phyloP scores from a whole-genome alignment of 1,140 invertebrate species.

The Drosophila paulistorum region DNA sequence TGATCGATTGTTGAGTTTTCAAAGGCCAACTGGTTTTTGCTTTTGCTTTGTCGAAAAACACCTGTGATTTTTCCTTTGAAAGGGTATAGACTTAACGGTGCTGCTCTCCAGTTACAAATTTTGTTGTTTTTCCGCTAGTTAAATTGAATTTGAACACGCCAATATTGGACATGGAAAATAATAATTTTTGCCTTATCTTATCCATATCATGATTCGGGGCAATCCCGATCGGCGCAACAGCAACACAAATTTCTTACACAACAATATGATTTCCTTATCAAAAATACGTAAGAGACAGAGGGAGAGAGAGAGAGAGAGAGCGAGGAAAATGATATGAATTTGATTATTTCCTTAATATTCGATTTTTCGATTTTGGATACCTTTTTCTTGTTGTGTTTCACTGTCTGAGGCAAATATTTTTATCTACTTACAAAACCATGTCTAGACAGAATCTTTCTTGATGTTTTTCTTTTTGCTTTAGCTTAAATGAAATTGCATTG shows the following conservation, averaged over 20 bases:
- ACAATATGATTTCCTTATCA: slow-evolving; percentile 48
- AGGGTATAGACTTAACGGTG: background rate
- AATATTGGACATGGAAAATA: slow-evolving; percentile 27
- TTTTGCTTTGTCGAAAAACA: too few species aligned
- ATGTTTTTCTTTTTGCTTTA: slow-evolving; percentile 19
- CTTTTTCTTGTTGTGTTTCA: background rate
- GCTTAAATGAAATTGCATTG: slow-evolving; percentile 3
- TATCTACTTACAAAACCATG: slow-evolving; percentile 63
- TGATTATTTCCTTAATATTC: slow-evolving; percentile 43
- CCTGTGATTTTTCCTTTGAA: background rate
- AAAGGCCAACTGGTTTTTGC: too few species aligned
- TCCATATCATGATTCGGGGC: slow-evolving; percentile 59
- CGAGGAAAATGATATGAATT: background rate
- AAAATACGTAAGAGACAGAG: slow-evolving; percentile 6
- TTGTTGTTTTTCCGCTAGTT: slow-evolving; percentile 16
- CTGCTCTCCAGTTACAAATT: background rate
- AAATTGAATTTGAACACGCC: slow-evolving; percentile 67
- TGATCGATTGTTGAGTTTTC: too few species aligned
- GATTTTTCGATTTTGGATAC: background rate
- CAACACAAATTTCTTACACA: slow-evolving; percentile 10
- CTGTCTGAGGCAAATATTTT: slow-evolving; percentile 52
- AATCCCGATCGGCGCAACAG: slow-evolving; percentile 23
- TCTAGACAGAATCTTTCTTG: slow-evolving; percentile 57
- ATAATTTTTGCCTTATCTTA: slow-evolving; percentile 61
- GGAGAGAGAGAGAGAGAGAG: slow-evolving; percentile 2